Evolutionary conservation across 2,797 vertebrate genomes (phyloP).

Genomic region (Bradypodion ventrale): DNA sequence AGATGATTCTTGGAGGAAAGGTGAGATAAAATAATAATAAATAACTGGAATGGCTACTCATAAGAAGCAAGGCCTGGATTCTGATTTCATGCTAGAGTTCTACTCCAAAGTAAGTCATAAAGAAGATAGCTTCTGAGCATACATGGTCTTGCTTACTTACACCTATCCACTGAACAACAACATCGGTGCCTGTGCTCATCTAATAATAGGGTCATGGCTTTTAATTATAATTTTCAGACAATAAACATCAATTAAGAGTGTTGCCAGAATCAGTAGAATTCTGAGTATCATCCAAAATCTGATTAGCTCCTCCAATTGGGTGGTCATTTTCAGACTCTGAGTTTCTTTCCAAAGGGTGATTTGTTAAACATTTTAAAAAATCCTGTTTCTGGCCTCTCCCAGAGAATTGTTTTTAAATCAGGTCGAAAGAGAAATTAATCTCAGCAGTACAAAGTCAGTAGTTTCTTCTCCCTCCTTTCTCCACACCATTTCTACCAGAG

Average conservation of each 20-base stretch:
- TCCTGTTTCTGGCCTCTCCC: slow-evolving; percentile 1
- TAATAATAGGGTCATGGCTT: background rate
- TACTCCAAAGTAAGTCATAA: background rate
- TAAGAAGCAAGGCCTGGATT: background rate
- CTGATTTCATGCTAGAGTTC: background rate
- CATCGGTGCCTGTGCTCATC: background rate
- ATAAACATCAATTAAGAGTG: background rate
- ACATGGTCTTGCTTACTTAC: too few species aligned
- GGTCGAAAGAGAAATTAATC: slow-evolving; percentile 50
- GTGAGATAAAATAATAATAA: background rate
- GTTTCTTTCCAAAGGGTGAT: slow-evolving; percentile 19
- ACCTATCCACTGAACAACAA: background rate
- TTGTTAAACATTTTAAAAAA: slow-evolving; percentile 25
- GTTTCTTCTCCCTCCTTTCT: background rate
- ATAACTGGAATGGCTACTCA: background rate
- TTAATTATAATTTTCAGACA: background rate
- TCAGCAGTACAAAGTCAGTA: slow-evolving; percentile 34
- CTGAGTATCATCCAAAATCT: background rate
- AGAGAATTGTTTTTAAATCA: slow-evolving; percentile 34
- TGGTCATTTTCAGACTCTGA: slow-evolving; percentile 33
- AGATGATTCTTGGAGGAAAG: background rate
- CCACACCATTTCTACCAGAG: slow-evolving; percentile 25
- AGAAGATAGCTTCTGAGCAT: background rate
- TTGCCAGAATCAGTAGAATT: background rate
- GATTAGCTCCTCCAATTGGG: slow-evolving; percentile 24